These are phyloP conservation scores for Maccullochella peelii DNA, from an alignment of 2,113 vertebrate species.

Conservation along the genomic window DNA sequence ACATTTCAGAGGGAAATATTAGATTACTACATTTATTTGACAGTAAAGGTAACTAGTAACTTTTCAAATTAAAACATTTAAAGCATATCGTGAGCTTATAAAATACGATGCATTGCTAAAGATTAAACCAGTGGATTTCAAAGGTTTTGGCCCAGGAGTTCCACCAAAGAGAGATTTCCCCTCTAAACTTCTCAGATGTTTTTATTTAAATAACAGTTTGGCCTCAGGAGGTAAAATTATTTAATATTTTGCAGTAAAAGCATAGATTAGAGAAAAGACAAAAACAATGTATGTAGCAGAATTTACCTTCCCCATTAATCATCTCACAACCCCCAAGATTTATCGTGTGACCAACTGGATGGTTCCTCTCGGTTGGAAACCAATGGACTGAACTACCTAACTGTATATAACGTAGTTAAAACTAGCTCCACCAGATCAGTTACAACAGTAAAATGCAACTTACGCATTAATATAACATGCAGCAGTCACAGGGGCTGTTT, in stretches of 20 bases:
- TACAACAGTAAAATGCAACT: neutral
- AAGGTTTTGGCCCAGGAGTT: neutral
- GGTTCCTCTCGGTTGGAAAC: neutral
- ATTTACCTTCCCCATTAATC: neutral
- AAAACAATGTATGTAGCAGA: neutral
- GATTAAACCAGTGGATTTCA: neutral
- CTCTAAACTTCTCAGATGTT: neutral
- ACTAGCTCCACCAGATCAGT: neutral
- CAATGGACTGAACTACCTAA: neutral
- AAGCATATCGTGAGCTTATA: neutral
- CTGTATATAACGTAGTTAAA: neutral
- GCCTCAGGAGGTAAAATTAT: neutral
- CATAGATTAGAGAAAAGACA: neutral
- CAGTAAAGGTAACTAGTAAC: neutral
- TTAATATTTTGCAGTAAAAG: neutral
- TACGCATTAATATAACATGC: neutral
- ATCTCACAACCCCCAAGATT: neutral
- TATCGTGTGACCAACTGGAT: slow-evolving; percentile 2
- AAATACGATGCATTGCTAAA: neutral
- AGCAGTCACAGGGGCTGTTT: neutral
- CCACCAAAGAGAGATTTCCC: neutral
- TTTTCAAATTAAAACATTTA: neutral
- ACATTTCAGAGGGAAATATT: neutral
- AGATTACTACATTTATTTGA: neutral
- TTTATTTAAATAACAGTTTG: neutral